Conservation (phyloP, 2,888 invertebrate genomes). For the Uropetala carovei region DNA sequence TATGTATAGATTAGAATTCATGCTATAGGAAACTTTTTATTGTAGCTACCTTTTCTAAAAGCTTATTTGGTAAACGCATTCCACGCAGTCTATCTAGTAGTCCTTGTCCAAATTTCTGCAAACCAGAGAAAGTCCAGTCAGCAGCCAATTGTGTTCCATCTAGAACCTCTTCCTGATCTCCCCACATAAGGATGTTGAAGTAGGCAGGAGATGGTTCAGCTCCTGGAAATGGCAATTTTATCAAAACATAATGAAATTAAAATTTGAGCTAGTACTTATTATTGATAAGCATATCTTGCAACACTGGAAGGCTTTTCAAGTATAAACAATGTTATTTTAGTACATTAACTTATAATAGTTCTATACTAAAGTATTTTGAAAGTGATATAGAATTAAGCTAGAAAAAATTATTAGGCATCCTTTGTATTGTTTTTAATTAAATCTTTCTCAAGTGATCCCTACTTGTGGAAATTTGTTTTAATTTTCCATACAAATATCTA, state of each 20-base stretch:
- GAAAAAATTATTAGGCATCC: no score
- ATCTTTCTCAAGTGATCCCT: no score
- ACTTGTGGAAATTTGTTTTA: no score
- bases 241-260: background rate
- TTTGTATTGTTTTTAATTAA: no score
- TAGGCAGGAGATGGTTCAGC: constrained; percentile 96
- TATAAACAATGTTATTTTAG: background rate
- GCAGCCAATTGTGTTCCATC: constrained; percentile 97
- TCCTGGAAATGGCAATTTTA: constrained; percentile 77
- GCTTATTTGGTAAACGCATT: constrained; percentile 86
- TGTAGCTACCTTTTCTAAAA: constrained; percentile 88
- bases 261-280: background rate
- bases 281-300: background rate
- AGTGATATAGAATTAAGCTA: no score
- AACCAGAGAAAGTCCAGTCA: constrained; percentile 94
- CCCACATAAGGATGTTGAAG: constrained; percentile 94
- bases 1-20: background rate
- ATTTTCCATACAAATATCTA: no score
- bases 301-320: background rate
- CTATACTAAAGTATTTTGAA: no score
- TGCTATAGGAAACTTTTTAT: background rate
- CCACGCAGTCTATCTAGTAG: constrained; percentile 92
- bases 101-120: constrained; percentile 97
- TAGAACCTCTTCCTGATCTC: constrained; percentile 88
- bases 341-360: background rate